phyloP scores from a whole-genome alignment of 2,797 vertebrate genomes.

The Austrolebias charrua region DNA sequence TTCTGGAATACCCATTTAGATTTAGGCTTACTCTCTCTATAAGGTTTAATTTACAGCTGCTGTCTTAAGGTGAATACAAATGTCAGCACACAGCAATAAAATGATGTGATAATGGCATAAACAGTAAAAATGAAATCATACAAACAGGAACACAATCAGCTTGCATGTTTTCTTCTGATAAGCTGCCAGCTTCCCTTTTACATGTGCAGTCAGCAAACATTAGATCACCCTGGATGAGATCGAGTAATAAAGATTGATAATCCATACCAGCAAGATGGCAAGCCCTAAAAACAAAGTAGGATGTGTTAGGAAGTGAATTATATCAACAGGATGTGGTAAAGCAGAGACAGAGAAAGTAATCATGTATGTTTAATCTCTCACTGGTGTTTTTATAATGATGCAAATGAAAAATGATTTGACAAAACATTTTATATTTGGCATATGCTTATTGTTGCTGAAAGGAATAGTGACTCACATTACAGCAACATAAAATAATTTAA shows the following conservation, averaged over 20 bases:
- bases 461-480: too few relatives aligned
- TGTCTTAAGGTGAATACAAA: slow-evolving; percentile 22
- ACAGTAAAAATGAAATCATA: background rate
- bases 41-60: background rate
- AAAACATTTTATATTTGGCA: too few relatives aligned
- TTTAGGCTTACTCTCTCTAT: too few relatives aligned
- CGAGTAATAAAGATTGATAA: slow-evolving; percentile 42
- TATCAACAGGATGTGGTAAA: slow-evolving; percentile 2
- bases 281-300: slow-evolving; percentile 56
- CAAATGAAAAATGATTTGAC: background rate
- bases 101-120: slow-evolving; percentile 3
- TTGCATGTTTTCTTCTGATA: slow-evolving; percentile 22
- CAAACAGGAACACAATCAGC: slow-evolving; percentile 30
- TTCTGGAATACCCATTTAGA: background rate
- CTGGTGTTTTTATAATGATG: background rate
- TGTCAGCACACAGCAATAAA: slow-evolving; percentile 34
- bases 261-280: slow-evolving; percentile 25
- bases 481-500: too few relatives aligned
- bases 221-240: slow-evolving; percentile 33
- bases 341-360: background rate
- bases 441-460: too few relatives aligned
- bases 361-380: background rate
- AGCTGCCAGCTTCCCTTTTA: slow-evolving; percentile 24
- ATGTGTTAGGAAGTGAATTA: slow-evolving; percentile 17
- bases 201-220: slow-evolving; percentile 19